These are phyloP conservation scores for Lithophane leautieri DNA, from an alignment of 2,888 invertebrate species.

Conservation along the genomic window DNA sequence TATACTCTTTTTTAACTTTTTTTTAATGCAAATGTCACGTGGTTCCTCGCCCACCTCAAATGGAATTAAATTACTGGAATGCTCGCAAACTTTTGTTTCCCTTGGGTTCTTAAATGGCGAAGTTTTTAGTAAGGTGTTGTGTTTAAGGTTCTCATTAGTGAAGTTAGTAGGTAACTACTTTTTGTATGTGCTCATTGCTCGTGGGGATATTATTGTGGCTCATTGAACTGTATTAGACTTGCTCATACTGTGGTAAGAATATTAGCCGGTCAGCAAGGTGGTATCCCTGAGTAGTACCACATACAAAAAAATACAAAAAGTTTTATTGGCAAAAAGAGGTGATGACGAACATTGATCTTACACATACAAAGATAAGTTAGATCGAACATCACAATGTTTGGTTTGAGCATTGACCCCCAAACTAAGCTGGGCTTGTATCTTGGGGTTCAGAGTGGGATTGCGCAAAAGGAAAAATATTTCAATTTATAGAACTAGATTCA, in stretches of 20 bases:
- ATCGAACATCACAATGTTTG: too few relatives aligned
- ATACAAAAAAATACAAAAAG: too few relatives aligned
- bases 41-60: slow-evolving; percentile 23
- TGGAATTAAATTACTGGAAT: slow-evolving; percentile 50
- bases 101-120: slow-evolving; percentile 44
- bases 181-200: slow-evolving; percentile 21
- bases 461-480: too few relatives aligned
- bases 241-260: neutral
- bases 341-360: too few relatives aligned
- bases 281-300: neutral
- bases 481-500: too few relatives aligned
- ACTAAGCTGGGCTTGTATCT: too few relatives aligned
- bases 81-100: slow-evolving; percentile 51
- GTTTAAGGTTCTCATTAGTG: slow-evolving; percentile 36
- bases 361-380: too few relatives aligned
- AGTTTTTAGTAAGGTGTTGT: slow-evolving; percentile 55
- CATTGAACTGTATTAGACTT: slow-evolving; percentile 11
- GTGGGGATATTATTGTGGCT: slow-evolving; percentile 11
- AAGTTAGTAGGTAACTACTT: slow-evolving; percentile 38
- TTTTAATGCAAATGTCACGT: slow-evolving; percentile 39
- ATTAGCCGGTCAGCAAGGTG: neutral
- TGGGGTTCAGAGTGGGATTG: too few relatives aligned
- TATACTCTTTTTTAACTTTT: slow-evolving; percentile 20
- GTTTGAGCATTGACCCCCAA: too few relatives aligned
- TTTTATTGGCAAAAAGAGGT: too few relatives aligned